phyloP scores from a whole-genome alignment of 2,113 vertebrate genomes.

The Lophotis ruficrista region DNA sequence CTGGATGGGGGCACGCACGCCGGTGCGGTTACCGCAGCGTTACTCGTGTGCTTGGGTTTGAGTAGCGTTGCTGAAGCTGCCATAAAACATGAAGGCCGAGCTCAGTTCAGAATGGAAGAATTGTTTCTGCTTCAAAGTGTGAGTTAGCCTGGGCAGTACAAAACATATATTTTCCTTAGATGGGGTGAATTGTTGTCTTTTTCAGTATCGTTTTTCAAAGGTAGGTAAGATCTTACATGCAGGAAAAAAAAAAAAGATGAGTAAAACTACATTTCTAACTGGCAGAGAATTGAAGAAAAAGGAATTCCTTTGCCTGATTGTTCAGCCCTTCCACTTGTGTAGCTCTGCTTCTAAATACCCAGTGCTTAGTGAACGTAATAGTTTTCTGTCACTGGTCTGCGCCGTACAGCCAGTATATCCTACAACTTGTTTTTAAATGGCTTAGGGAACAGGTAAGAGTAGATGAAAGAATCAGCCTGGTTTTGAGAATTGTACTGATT shows the following conservation, averaged over 20 bases:
- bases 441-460: not conserved
- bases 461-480: not conserved
- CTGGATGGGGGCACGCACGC: not conserved
- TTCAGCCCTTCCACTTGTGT: not conserved
- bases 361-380: not conserved
- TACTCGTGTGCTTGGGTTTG: not conserved
- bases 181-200: not conserved
- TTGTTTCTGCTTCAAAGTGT: not conserved
- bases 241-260: not conserved
- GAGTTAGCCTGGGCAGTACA: not conserved
- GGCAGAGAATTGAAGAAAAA: not conserved
- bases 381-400: not conserved
- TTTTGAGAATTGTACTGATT: not conserved
- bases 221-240: not conserved
- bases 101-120: not conserved
- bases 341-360: not conserved
- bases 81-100: not conserved
- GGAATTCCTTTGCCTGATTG: not conserved
- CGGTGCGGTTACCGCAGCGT: not conserved
- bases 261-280: not conserved
- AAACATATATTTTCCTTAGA: rapidly evolving
- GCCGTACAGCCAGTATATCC: not conserved
- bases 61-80: not conserved
- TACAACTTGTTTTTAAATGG: not conserved
- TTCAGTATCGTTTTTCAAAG: not conserved